phyloP scores from a whole-genome alignment of 2,888 invertebrate species.

The Agrilus cyanescens region DNA sequence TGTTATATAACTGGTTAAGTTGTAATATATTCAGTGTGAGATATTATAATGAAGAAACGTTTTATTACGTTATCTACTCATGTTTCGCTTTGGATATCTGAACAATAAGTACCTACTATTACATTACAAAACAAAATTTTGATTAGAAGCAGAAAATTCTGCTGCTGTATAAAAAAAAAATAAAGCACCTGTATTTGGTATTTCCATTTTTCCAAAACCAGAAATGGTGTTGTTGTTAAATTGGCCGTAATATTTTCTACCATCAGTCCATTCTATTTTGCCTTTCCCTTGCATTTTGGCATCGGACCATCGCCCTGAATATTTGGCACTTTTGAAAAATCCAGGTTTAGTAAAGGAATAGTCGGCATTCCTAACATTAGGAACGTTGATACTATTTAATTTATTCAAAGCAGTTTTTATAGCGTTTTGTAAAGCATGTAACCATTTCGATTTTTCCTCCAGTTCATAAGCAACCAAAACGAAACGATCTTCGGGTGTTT shows the following conservation, averaged over 20 bases:
- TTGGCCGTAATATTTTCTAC: slow-evolving; percentile 68
- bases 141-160: not conserved
- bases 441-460: slow-evolving; percentile 68
- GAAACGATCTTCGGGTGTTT: slow-evolving; percentile 68
- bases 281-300: slow-evolving; percentile 78
- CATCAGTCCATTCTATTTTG: slow-evolving; percentile 71
- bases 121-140: no score
- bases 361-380: slow-evolving; percentile 56
- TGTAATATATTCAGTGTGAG: no score
- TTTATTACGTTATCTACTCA: no score
- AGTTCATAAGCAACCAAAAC: slow-evolving; percentile 52
- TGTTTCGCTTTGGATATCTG: no score
- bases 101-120: no score
- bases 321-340: slow-evolving; percentile 65
- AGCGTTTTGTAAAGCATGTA: slow-evolving; percentile 60
- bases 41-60: no score
- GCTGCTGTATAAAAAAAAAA: not conserved
- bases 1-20: no score
- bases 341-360: slow-evolving; percentile 61
- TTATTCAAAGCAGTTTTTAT: slow-evolving; percentile 58
- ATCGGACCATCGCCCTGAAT: slow-evolving; percentile 69
- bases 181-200: slow-evolving; percentile 44
- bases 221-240: slow-evolving; percentile 62
- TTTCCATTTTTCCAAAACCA: slow-evolving; percentile 60
- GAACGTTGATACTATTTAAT: slow-evolving; percentile 50